These are phyloP conservation scores for Pseudobourletiella spinata DNA, from an alignment of 1,140 invertebrate genomes.

Conservation along the genomic window DNA sequence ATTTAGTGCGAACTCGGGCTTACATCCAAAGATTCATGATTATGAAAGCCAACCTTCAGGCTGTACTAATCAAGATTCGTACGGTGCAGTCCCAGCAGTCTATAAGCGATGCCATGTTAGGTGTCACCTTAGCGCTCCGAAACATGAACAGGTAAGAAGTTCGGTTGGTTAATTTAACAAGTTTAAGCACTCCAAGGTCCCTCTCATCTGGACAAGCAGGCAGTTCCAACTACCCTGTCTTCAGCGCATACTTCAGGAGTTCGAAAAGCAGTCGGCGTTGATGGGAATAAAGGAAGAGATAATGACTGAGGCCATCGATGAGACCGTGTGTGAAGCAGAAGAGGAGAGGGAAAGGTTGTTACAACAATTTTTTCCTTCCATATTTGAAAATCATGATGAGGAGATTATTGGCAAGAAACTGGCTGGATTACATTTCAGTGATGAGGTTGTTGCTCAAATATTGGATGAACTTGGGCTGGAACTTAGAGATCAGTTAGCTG, in stretches of 20 bases:
- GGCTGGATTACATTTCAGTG: too few relatives aligned
- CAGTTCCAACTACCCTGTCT: constrained; percentile 97
- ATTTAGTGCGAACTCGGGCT: constrained; percentile 87
- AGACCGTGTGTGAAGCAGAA: constrained; percentile 90
- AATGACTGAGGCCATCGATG: constrained; percentile 99
- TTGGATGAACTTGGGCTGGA: constrained; percentile 95
- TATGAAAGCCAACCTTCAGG: constrained; percentile 99
- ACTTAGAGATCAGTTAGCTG: constrained; percentile 76
- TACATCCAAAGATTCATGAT: constrained; percentile 98
- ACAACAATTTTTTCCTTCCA: too few relatives aligned
- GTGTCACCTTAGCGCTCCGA: constrained; percentile 94
- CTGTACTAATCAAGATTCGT: constrained; percentile 95
- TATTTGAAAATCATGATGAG: too few relatives aligned
- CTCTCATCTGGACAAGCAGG: constrained; percentile 44
- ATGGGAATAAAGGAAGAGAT: constrained; percentile 99
- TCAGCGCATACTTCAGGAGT: constrained; percentile 96
- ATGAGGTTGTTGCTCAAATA: constrained; percentile 83
- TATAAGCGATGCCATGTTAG: constrained; percentile 98
- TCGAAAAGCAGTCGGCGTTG: constrained; percentile 98
- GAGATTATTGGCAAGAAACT: too few relatives aligned
- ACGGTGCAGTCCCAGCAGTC: constrained; percentile 95
- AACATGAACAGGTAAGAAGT: constrained; percentile 82
- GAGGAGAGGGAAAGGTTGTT: constrained; percentile 95
- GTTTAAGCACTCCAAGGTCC: too few relatives aligned
- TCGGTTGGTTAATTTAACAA: too few relatives aligned